Base-by-base conservation (phyloP, 2,113 vertebrate species). In the Plotosus lineatus region DNA sequence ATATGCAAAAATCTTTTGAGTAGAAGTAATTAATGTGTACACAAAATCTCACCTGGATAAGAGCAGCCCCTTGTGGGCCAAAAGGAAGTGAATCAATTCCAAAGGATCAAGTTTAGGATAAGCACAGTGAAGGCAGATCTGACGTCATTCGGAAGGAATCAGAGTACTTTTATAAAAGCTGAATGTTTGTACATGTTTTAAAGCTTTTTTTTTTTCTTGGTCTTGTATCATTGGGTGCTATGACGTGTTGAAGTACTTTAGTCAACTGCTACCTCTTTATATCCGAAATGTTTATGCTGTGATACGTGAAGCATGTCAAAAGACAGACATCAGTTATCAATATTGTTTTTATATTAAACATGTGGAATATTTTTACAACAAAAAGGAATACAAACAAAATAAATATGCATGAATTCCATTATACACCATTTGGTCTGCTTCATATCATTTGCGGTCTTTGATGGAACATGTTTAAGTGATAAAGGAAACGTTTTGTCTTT, bases 361-460 rank as follows among this genome's bases (percentile, higher is more conserved):
- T 55, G 46, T 81, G n/a, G 42, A 19, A 42, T 26, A 31, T 78
- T 26, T 38, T 31, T 44, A 55, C 15, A 66, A 7, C 12, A 21
- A 44, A 66, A 82, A 79, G 61, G 68, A 71, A 76, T 79, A 61
- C 1, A 75, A 53, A 79, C 46, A 74, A 81, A 81, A 84, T 81
- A 77, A 55, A 81, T 84, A 56, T 66, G 28, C 36, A 73, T 40
- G 23, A 80, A 65, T 80, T 10, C 31, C 23, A 55, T 51, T 56
- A 38, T 73, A 26, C 36, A 75, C 51, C 28, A 75, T 84, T 79
- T 71, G 23, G 72, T 82, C 44, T 23, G 11, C 36, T 31, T 81
- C 3, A 26, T 81, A 77, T 44, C 78, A 82, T 81, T 80, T 77
- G 82, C 73, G 77, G n/a, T 81, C 53, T n/a, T 60, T 55, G 6